Base-by-base conservation (phyloP, 2,888 invertebrate species). In the Linyphia triangularis region DNA sequence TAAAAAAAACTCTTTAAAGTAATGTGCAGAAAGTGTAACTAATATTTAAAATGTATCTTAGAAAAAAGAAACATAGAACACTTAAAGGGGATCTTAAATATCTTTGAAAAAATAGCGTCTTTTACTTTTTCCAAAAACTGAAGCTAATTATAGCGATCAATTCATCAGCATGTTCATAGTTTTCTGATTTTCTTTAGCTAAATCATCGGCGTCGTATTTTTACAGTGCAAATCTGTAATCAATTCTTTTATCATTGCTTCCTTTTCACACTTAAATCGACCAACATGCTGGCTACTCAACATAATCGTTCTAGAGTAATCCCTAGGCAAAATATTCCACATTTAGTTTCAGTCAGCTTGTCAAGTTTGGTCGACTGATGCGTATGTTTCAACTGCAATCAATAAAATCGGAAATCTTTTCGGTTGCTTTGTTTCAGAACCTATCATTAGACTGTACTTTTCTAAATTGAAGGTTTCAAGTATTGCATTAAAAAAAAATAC, bases 351-450 rank as follows among this genome's bases (percentile, higher is more conserved):
- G 24, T 40, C 69, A 24, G 5, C 40, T 6, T 26, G n/a, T 33
- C 33, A 4, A 22, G 40, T 26, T 43, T 37, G 10, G 24, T 13
- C 19, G 40, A 37, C 24, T 63, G 61, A 77, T 77, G 40, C 61
- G 40, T 61, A 77, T 77, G 61, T 61, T 63, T 5, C 24, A 16
- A 26, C 22, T 61, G 19, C 22, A 77, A 77, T 77, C 77, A 77
- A 77, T 63, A 77, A 19, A 61, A 77, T 77, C 63, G 77, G 40
- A 77, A 77, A 77, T 77, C 77, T 61, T 16, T 77, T 77, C 63
- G 24, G 9, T 16, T 13, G 63, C 40, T 63, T 63, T 40, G 77
- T 63, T 77, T 40, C 37, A 24, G 33, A 77, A 6, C 61, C 63
- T 77, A 63, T 77, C 61, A 77, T 77, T 77, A 61, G 37, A 10